phyloP scores from a whole-genome alignment of 2,797 vertebrate species.

The Gila robusta region DNA sequence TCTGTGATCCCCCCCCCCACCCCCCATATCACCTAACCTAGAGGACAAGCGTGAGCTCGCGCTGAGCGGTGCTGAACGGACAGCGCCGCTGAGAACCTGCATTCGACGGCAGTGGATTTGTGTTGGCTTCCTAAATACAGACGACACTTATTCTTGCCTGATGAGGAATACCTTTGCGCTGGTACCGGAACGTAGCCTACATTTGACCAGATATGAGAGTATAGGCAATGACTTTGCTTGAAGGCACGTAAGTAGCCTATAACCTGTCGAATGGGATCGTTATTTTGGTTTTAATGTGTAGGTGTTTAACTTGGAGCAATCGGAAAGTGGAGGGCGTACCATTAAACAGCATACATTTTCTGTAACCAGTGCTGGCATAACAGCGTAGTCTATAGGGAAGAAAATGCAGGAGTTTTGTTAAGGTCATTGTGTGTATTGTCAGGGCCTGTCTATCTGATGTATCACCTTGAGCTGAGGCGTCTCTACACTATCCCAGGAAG shows the following conservation, averaged over 20 bases:
- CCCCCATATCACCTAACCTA: constrained; percentile 48
- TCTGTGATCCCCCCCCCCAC: not conserved
- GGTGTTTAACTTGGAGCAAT: not conserved
- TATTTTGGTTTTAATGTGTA: not conserved
- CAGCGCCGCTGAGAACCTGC: constrained; percentile 43
- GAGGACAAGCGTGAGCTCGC: constrained; percentile 65
- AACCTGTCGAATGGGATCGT: constrained; percentile 19
- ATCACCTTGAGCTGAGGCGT: constrained; percentile 74
- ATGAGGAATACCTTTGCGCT: constrained; percentile 5
- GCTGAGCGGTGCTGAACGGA: constrained; percentile 59
- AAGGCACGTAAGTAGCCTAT: constrained; percentile 39
- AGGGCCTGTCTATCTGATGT: constrained; percentile 47
- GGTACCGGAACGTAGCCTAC: not conserved
- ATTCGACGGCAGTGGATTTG: constrained; percentile 54
- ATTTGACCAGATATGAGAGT: not conserved
- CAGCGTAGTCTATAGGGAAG: not conserved
- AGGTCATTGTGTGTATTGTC: constrained; percentile 41
- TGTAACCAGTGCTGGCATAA: not conserved
- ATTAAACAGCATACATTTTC: not conserved
- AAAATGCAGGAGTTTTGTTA: constrained; percentile 19
- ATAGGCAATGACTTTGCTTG: constrained; percentile 31
- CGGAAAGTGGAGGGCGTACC: not conserved
- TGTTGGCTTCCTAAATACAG: not conserved
- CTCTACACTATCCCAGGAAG: constrained; percentile 66
- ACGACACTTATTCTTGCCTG: not conserved